phyloP scores from a whole-genome alignment of 2,113 vertebrate species.

The Haemorhous mexicanus region DNA sequence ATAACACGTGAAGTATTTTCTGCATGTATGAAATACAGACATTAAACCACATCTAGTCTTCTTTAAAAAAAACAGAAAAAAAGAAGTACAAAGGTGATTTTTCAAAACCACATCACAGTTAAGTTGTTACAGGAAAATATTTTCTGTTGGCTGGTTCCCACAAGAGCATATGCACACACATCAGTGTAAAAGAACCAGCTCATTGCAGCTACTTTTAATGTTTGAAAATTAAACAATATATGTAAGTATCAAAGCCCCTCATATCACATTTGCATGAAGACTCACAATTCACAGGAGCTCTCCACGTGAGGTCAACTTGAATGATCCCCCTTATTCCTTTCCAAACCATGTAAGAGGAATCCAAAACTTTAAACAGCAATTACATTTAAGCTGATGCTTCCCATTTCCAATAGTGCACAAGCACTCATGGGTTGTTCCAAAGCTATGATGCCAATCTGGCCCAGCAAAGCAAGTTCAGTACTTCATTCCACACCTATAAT shows the following conservation, averaged over 20 bases:
- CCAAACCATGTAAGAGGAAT: neutral
- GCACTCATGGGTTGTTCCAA: neutral
- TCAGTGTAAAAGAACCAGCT: neutral
- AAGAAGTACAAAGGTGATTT: neutral
- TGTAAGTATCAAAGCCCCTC: neutral
- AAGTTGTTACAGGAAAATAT: neutral
- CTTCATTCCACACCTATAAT: neutral
- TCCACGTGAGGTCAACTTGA: accelerated
- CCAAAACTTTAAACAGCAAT: neutral
- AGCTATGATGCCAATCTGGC: accelerated
- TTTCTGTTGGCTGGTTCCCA: neutral
- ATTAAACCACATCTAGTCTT: neutral
- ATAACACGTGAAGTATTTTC: neutral
- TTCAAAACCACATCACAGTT: neutral
- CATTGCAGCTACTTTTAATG: neutral
- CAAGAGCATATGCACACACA: accelerated
- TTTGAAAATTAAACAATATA: neutral
- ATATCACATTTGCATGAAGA: neutral
- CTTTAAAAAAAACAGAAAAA: neutral
- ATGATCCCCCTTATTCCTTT: neutral
- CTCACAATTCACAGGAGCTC: neutral
- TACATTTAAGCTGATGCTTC: neutral
- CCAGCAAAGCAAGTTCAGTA: neutral
- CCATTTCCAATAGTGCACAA: neutral
- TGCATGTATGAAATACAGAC: neutral